Conservation (phyloP, 1,140 invertebrate species). For the Pemphigus obesinymphae region DNA sequence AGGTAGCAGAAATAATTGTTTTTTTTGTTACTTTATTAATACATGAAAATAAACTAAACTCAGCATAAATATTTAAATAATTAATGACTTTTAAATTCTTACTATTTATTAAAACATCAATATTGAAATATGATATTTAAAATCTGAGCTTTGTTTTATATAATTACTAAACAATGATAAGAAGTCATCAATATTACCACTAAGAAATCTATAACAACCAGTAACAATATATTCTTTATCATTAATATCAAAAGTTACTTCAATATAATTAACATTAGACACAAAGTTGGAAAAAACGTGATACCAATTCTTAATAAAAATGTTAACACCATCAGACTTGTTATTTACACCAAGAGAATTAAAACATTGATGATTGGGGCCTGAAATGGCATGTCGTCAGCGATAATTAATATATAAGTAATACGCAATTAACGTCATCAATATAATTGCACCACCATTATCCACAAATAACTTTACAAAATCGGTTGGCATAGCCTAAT, state of each 20-base stretch:
- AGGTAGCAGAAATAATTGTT: not conserved
- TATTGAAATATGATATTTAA: not conserved
- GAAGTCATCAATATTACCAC: not conserved
- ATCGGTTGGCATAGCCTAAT: no score
- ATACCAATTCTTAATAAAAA: not conserved
- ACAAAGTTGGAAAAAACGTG: not conserved
- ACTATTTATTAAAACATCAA: not conserved
- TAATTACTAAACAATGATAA: not conserved
- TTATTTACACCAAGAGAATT: conserved; percentile 1
- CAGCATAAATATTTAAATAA: not conserved
- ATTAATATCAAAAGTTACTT: not conserved
- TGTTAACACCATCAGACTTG: not conserved
- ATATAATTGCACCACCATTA: no score
- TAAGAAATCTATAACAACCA: not conserved
- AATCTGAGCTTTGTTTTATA: not conserved
- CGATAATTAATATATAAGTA: no score
- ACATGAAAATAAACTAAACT: not conserved
- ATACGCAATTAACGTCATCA: no score
- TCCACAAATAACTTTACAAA: no score
- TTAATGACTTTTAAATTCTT: not conserved
- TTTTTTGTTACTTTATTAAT: not conserved
- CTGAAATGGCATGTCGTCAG: no score
- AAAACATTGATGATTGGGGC: not conserved
- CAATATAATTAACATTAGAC: not conserved
- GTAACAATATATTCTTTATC: not conserved